phyloP scores from a whole-genome alignment of 1,140 invertebrate genomes.

The Lasioglossum baleicum region DNA sequence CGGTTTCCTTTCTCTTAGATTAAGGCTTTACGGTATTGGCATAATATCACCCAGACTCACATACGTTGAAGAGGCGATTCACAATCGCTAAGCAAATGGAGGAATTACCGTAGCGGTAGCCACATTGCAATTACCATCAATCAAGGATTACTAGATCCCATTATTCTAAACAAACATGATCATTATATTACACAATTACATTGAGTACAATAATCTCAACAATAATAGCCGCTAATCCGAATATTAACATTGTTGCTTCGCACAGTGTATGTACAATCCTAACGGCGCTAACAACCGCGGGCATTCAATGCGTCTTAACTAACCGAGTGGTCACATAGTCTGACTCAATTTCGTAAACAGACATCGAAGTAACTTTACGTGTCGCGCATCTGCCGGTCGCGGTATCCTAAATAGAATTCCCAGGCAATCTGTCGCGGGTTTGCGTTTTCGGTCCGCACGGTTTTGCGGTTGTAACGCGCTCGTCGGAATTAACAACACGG shows the following conservation, averaged over 20 bases:
- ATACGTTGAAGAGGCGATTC: neutral
- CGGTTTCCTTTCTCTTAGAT: no score
- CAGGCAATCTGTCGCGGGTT: constrained; percentile 24
- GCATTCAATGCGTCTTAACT: constrained; percentile 36
- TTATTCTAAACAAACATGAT: constrained; percentile 5
- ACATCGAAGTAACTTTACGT: constrained; percentile 35
- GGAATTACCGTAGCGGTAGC: neutral
- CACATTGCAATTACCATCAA: neutral
- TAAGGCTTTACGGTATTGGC: no score
- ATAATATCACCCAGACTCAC: no score
- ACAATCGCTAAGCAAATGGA: neutral
- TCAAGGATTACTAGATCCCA: neutral
- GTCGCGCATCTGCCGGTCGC: constrained; percentile 16
- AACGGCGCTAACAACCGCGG: neutral
- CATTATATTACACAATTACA: constrained; percentile 11
- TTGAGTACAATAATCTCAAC: neutral
- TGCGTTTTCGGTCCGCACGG: neutral
- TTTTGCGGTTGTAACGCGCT: constrained; percentile 7
- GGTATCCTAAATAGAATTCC: constrained; percentile 30
- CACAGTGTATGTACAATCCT: no score
- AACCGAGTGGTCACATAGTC: constrained; percentile 21
- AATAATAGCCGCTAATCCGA: constrained; percentile 19
- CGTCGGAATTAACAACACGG: neutral
- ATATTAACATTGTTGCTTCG: constrained; percentile 9
- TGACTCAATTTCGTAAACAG: constrained; percentile 25